phyloP scores from a whole-genome alignment of 1,140 invertebrate species.

The Akabosia matsudoensis region DNA sequence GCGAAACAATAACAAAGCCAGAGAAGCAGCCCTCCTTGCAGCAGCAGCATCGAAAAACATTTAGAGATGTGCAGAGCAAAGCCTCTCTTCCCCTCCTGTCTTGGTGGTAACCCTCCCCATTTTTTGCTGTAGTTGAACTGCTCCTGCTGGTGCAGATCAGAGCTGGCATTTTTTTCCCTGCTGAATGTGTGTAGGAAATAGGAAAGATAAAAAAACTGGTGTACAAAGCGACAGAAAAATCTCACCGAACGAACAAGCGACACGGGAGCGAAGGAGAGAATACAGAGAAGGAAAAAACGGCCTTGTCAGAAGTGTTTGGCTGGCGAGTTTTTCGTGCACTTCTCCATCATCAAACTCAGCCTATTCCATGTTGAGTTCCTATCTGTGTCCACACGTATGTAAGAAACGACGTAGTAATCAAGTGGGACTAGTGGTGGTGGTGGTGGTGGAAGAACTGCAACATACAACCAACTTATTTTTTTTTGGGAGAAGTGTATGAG shows the following conservation, averaged over 20 bases:
- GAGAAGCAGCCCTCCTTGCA: too few species aligned
- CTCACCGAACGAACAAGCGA: slow-evolving; percentile 8
- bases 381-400: too few species aligned
- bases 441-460: not conserved
- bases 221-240: not conserved
- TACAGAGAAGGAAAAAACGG: slow-evolving; percentile 9
- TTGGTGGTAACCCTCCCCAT: not conserved
- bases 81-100: too few species aligned
- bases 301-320: not conserved
- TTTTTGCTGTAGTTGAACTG: too few species aligned
- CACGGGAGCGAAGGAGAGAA: not conserved
- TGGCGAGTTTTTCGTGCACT: not conserved
- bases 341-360: too few species aligned
- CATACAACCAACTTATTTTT: not conserved
- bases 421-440: not conserved
- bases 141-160: too few species aligned
- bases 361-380: not conserved
- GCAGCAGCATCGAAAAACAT: too few species aligned
- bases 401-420: not conserved
- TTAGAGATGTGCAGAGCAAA: too few species aligned
- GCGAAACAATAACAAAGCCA: too few species aligned
- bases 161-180: not conserved
- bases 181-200: too few species aligned
- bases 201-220: too few species aligned
- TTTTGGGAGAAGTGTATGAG: not conserved